A percentile compares a stretch with the other conserved stretches of the same genome.
These are phyloP conservation scores for Stenodera caucasica DNA, from an alignment of 2,888 invertebrate species.

Conservation along the genomic window DNA sequence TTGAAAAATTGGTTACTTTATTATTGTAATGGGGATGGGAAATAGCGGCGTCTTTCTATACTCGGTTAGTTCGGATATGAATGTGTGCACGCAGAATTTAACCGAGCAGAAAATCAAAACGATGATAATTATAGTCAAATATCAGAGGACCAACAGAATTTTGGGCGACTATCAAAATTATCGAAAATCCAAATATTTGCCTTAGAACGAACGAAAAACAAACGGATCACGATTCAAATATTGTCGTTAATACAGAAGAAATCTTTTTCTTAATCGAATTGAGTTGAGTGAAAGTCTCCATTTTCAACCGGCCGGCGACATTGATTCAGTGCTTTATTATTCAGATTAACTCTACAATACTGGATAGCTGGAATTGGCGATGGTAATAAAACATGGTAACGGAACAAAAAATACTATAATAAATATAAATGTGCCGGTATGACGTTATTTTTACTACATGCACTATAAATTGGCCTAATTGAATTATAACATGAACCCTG, in stretches of 20 bases:
- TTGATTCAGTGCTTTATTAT: slow-evolving; percentile 52
- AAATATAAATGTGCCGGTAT: not conserved
- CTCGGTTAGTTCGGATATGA: slow-evolving; percentile 39
- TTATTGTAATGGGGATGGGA: not conserved
- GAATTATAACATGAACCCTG: not conserved
- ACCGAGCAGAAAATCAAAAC: slow-evolving; percentile 50
- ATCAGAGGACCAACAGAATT: not conserved
- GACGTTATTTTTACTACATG: not conserved
- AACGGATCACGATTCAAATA: too few species aligned
- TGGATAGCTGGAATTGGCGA: not conserved
- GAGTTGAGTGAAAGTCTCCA: too few species aligned
- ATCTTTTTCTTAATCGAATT: not conserved
- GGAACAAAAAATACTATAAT: not conserved
- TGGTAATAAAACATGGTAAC: not conserved
- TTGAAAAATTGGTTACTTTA: not conserved
- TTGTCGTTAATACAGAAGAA: not conserved
- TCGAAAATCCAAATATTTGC: not conserved
- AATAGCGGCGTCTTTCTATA: not conserved
- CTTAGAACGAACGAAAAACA: too few species aligned
- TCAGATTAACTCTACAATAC: slow-evolving; percentile 44
- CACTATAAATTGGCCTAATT: not conserved
- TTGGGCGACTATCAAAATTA: too few species aligned
- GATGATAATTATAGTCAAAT: slow-evolving; percentile 34
- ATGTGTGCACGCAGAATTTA: slow-evolving; percentile 47
- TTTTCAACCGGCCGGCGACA: slow-evolving; percentile 34